Evolutionary conservation across 2,888 invertebrate genomes (phyloP).

Genomic region (Harpagoxenus sublaevis): DNA sequence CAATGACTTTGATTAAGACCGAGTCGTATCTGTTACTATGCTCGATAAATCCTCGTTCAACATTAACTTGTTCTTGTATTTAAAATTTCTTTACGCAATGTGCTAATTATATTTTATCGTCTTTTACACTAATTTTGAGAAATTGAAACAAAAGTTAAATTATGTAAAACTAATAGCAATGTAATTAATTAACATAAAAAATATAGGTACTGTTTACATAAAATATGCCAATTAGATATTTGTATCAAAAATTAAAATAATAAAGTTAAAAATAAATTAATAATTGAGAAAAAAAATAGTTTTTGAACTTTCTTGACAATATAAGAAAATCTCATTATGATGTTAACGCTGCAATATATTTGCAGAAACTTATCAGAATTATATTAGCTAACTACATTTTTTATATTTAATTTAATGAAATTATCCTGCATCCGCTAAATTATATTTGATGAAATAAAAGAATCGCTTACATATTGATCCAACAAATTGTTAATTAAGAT

Average conservation of each 20-base stretch:
- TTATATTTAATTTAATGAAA: background rate
- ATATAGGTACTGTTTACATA: background rate
- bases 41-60: slow-evolving; percentile 8
- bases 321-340: background rate
- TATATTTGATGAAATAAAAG: background rate
- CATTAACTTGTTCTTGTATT: background rate
- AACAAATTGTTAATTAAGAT: background rate
- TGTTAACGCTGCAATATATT: background rate
- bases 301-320: background rate
- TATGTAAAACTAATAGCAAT: background rate
- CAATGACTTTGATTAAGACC: background rate
- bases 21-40: background rate
- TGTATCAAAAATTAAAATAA: background rate
- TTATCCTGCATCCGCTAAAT: background rate
- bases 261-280: background rate
- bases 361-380: background rate
- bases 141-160: background rate
- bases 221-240: background rate
- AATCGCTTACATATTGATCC: background rate
- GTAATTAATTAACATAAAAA: background rate
- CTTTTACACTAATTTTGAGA: background rate
- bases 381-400: background rate
- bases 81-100: background rate
- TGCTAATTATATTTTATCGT: background rate
- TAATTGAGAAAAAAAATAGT: background rate